Base-by-base conservation (phyloP, 2,113 vertebrate genomes). In the Ascaphus truei region DNA sequence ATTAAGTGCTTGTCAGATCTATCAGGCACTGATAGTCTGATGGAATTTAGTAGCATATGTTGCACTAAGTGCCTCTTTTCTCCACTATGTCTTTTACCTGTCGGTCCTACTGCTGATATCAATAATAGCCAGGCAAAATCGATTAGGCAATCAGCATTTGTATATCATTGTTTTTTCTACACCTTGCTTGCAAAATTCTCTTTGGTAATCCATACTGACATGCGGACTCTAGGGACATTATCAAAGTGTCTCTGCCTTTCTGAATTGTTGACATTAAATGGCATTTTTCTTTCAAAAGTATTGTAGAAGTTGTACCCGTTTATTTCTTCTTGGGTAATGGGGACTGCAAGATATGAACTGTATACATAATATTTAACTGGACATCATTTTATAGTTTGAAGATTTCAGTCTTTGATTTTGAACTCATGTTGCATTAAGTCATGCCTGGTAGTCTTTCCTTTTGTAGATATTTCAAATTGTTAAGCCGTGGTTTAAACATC, bases 291-390 rank as follows among this genome's bases (percentile, higher is more conserved):
- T 18, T 37, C 22, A 22, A 33, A 50, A 50, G 18, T 47, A 62
- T 47, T 29, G 30, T 29, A 39, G 23, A 27, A 27, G 52, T 27
- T 37, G 33, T n/a, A 50, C 62, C 47, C 33, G 3, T n/a, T n/a
- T n/a, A n/a, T n/a, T n/a, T n/a, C n/a, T n/a, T n/a, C n/a, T n/a
- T n/a, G 51, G 34, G 53, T 25, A 65, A 65, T 55, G n/a, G n/a
- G n/a, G n/a, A n/a, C n/a, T n/a, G n/a, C n/a, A n/a, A n/a, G n/a
- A n/a, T n/a, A n/a, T n/a, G n/a, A n/a, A 18, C 29, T 31, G 3
- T 13, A 22, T 36, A 65, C 27, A 53, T 65, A 53, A 53, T 66
- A 66, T 53, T 29, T 55, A 66, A 55, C 16, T 1, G 15, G 50
- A 30, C 20, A 43, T 30, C 30, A 65, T 65, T 15, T 30, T 29